Percentiles rank a stretch among this genome's conserved stretches.
These are phyloP conservation scores for Whitmania pigra DNA, from an alignment of 1,140 invertebrate genomes.

Conservation along the genomic window DNA sequence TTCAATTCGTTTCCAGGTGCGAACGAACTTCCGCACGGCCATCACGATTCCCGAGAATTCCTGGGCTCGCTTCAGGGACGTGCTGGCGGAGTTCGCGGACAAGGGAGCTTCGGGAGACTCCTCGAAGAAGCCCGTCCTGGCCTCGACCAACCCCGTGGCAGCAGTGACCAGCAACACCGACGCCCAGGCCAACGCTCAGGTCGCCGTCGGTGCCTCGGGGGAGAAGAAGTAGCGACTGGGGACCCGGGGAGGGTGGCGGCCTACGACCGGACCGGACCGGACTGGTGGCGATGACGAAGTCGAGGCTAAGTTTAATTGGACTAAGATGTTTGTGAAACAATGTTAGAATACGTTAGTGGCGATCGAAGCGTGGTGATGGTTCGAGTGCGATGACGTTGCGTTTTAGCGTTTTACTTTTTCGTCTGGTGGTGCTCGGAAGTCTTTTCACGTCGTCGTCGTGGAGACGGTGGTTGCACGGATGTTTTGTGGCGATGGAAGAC, in stretches of 20 bases:
- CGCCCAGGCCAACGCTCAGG: not conserved
- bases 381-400: not conserved
- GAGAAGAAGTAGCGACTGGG: not conserved
- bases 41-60: constrained; percentile 96
- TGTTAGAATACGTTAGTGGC: not conserved
- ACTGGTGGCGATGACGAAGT: not conserved
- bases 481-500: not conserved
- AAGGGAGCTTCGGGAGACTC: constrained; percentile 2
- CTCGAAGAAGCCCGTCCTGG: not conserved
- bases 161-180: not conserved
- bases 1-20: constrained; percentile 54
- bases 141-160: not conserved
- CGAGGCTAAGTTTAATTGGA: too few species aligned
- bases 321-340: too few species aligned
- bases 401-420: constrained; percentile 8
- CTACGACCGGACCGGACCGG: not conserved
- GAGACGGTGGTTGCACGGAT: too few species aligned
- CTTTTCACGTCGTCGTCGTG: not conserved
- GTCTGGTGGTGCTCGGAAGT: not conserved
- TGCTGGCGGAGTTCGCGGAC: constrained; percentile 61
- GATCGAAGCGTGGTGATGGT: not conserved
- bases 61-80: constrained; percentile 88
- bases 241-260: not conserved
- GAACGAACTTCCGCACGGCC: constrained; percentile 90
- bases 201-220: constrained; percentile 4